Base-by-base conservation (phyloP, 2,888 invertebrate species). In the Rugalucina vietnamica region DNA sequence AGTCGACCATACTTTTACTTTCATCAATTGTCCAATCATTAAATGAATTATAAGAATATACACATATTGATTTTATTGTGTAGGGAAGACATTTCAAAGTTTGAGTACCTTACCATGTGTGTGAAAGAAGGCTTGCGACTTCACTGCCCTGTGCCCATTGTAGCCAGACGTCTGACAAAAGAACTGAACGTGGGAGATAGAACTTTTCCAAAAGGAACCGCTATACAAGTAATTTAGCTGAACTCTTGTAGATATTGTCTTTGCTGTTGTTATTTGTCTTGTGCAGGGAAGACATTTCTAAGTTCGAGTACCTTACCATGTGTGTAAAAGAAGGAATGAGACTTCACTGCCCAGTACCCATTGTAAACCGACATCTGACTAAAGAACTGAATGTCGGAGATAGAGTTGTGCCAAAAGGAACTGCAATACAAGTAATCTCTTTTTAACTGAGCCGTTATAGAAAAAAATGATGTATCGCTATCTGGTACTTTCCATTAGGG, bases 241-340 rank as follows among this genome's bases (percentile, higher is more conserved):
- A n/a, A n/a, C n/a, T n/a, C n/a, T n/a, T n/a, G n/a, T n/a, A n/a
- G n/a, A n/a, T n/a, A n/a, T n/a, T n/a, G n/a, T n/a, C n/a, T n/a
- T n/a, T n/a, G n/a, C n/a, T n/a, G n/a, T n/a, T n/a, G n/a, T n/a
- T n/a, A n/a, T n/a, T n/a, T n/a, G n/a, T n/a, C n/a, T n/a, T n/a
- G n/a, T 65, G 10, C 82, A 92, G 92, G 91, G 87, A 88, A 3
- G 91, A 93, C 76, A 79, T 93, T 36, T n/a, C 76, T 1, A 81
- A 88, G 21, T 76, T 93, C 69, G 82, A 85, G 12, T 91, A 90
- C 81, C 81, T 92, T 65, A 91, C 90, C 29, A 78, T 87, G 76
- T 92, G 90, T 57, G 90, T 92, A 12, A 93, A 93, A 73, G 93
- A 93, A 79, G 87, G 90, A 8, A 79, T 93, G 85, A 84, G 93